These are phyloP conservation scores for Acestrorhynchus altus DNA, from an alignment of 2,797 vertebrate genomes.

Conservation along the genomic window DNA sequence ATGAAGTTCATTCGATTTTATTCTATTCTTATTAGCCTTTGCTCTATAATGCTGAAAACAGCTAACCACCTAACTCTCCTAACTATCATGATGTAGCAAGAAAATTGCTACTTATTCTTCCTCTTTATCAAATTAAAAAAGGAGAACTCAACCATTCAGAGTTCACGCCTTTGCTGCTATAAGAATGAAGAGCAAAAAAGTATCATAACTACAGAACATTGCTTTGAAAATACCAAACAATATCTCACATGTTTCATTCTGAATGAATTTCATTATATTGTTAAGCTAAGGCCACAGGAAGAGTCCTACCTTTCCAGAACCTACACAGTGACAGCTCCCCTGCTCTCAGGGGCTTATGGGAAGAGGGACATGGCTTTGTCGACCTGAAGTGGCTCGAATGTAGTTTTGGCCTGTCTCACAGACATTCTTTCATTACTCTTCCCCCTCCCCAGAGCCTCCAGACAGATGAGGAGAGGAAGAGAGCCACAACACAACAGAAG, in stretches of 20 bases:
- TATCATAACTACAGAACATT: background rate
- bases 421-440: slow-evolving; percentile 33
- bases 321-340: background rate
- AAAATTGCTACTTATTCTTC: background rate
- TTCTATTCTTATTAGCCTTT: too few species aligned
- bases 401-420: slow-evolving; percentile 25
- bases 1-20: too few species aligned
- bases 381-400: slow-evolving; percentile 14
- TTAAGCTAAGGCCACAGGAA: background rate
- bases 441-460: slow-evolving; percentile 6
- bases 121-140: background rate
- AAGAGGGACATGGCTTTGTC: background rate
- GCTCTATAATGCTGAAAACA: background rate
- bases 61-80: background rate
- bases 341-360: slow-evolving; percentile 5
- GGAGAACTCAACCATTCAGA: background rate
- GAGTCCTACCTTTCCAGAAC: background rate
- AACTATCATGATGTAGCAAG: background rate
- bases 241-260: too few species aligned
- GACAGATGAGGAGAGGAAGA: slow-evolving; percentile 6
- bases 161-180: background rate
- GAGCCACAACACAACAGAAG: slow-evolving; percentile 5
- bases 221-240: too few species aligned
- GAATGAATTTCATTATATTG: background rate
- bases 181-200: background rate